These are phyloP conservation scores for Lophotriccus pileatus DNA, from an alignment of 2,797 vertebrate species.

Conservation along the genomic window DNA sequence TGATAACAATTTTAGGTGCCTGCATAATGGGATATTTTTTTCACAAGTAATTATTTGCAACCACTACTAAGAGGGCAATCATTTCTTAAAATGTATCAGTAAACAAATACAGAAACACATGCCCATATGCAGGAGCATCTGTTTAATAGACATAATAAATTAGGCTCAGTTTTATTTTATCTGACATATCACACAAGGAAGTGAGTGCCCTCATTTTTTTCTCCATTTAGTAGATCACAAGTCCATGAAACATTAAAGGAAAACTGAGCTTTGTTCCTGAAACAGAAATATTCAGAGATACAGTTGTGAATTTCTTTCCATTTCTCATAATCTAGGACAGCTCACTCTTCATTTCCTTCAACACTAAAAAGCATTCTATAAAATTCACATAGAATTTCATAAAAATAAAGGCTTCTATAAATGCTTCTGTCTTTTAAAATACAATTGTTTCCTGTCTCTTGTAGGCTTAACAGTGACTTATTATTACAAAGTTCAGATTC, in stretches of 20 bases:
- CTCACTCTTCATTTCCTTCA: not conserved
- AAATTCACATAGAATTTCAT: not conserved
- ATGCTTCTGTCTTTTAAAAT: not conserved
- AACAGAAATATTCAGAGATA: not conserved
- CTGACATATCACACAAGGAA: not conserved
- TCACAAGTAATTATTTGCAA: not conserved
- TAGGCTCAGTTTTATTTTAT: not conserved
- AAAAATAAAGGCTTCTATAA: not conserved
- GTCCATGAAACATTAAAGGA: not conserved
- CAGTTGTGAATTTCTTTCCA: not conserved
- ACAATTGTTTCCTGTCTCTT: not conserved
- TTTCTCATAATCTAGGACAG: not conserved
- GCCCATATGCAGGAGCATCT: not conserved
- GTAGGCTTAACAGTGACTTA: not conserved
- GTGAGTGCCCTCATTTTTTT: not conserved
- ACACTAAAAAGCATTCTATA: not conserved
- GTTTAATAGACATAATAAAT: constrained; percentile 13
- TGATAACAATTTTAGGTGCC: not conserved
- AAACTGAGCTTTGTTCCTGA: not conserved
- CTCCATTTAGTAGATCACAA: not conserved
- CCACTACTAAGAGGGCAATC: not conserved
- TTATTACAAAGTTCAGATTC: not conserved
- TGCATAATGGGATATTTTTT: not conserved
- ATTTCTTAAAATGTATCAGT: not conserved
- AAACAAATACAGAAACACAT: not conserved